Base-by-base conservation (phyloP, 2,888 invertebrate genomes). In the Temnothorax ravouxi region DNA sequence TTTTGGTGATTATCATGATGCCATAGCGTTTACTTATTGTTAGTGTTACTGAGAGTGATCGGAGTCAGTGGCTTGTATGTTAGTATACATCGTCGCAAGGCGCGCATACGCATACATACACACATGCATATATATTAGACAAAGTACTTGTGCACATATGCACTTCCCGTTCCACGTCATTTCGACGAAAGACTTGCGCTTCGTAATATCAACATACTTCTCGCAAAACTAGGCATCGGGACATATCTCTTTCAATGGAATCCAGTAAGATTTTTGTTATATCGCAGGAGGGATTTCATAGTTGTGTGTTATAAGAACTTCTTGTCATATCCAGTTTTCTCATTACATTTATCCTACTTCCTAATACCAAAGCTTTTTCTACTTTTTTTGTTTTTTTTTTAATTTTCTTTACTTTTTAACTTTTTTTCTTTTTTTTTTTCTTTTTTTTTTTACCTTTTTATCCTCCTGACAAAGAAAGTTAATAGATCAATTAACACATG, bases 391-490 rank as follows among this genome's bases (percentile, higher is more conserved):
- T n/a, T 2, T 29, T 29, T 29, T 29, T 29, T 29, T 29, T 2
- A 29, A 29, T 29, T 29, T 29, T 3, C 29, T 29, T 29, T 29
- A 29, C 29, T 29, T 29, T 29, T 29, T 29, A 2, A 29, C 29
- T 80, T 11, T n/a, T n/a, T 72, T 62, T 84, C 77, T 88, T 85
- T 80, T 67, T 83, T 80, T 82, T 61, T 81, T 25, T 11, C n/a
- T 18, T 44, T 41, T 85, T 34, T 61, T 80, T 82, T 61, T 81
- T 25, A 15, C n/a, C 21, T 44, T 41, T 85, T 34, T 61, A 84
- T 84, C 76, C 59, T 81, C 54, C 21, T 47, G 61, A 18, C 3
- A 18, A 69, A 50, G 3, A 18, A 47, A 47, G 2, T 44, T 47
- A 25, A 62, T 29, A 67, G 18, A 47, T 67, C 11, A 47, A 21